Percentiles rank a stretch among this genome's conserved stretches.
Conservation (phyloP, 2,113 vertebrate species). For the Oncorhynchus clarkii region DNA sequence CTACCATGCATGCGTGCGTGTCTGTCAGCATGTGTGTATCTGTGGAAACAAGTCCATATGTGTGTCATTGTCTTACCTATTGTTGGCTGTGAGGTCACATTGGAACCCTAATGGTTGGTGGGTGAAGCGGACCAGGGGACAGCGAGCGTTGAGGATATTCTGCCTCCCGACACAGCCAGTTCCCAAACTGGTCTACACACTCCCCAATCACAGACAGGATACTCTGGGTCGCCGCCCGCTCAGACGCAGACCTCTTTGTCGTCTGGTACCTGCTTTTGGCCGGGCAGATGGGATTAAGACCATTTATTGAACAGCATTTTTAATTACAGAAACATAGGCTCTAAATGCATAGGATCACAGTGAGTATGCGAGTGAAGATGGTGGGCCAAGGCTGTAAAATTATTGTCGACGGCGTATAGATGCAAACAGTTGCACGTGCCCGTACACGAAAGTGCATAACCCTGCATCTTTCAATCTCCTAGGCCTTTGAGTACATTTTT, state of each 20-base stretch:
- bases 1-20: slow-evolving; percentile 68
- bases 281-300: slow-evolving; percentile 37
- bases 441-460: not conserved
- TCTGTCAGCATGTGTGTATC: not conserved
- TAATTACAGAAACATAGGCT: no score
- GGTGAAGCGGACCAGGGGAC: slow-evolving; percentile 87
- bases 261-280: slow-evolving; percentile 81
- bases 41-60: slow-evolving; percentile 83
- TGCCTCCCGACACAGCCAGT: slow-evolving; percentile 83
- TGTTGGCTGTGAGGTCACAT: slow-evolving; percentile 93
- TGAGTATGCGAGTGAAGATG: not conserved
- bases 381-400: not conserved
- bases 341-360: not conserved
- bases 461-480: not conserved
- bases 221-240: slow-evolving; percentile 86
- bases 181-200: slow-evolving; percentile 87
- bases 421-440: not conserved
- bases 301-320: not conserved
- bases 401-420: not conserved
- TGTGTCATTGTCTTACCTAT: slow-evolving; percentile 76
- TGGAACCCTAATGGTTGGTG: slow-evolving; percentile 92
- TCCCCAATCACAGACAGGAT: slow-evolving; percentile 89
- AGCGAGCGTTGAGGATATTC: slow-evolving; percentile 91
- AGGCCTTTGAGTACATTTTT: no score
- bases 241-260: slow-evolving; percentile 82